Evolutionary conservation across 2,113 vertebrate genomes (phyloP).

Genomic region (Coptodon rendalli): DNA sequence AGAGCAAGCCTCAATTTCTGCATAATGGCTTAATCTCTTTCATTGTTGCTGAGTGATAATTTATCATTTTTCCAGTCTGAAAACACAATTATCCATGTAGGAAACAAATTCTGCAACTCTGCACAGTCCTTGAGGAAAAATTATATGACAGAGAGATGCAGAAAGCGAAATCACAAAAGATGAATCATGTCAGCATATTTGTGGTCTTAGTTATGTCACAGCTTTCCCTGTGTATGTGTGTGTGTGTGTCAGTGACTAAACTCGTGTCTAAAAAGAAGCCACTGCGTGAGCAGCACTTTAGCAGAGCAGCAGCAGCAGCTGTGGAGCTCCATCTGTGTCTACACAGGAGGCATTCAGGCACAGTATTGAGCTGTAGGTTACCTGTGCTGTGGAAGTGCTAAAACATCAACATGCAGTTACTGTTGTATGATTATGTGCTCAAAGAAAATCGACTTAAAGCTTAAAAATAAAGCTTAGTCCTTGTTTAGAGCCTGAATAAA

Average conservation of each 20-base stretch:
- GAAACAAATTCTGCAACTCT: not conserved
- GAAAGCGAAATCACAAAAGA: not conserved
- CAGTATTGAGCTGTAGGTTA: not conserved
- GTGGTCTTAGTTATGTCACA: not conserved
- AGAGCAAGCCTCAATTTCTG: not conserved
- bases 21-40: not conserved
- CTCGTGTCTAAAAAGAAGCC: not conserved
- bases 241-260: not conserved
- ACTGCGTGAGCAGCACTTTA: not conserved
- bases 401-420: not conserved
- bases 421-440: not conserved
- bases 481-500: not conserved
- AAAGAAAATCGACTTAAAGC: not conserved
- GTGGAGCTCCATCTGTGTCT: not conserved
- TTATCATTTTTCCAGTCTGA: not conserved
- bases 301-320: not conserved
- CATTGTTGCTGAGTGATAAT: not conserved
- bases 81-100: not conserved
- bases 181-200: conserved; percentile 1
- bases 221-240: not conserved
- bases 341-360: not conserved
- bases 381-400: not conserved
- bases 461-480: not conserved
- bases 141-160: not conserved
- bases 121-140: not conserved